phyloP scores from a whole-genome alignment of 2,797 vertebrate species.

The Gallirallus australis region DNA sequence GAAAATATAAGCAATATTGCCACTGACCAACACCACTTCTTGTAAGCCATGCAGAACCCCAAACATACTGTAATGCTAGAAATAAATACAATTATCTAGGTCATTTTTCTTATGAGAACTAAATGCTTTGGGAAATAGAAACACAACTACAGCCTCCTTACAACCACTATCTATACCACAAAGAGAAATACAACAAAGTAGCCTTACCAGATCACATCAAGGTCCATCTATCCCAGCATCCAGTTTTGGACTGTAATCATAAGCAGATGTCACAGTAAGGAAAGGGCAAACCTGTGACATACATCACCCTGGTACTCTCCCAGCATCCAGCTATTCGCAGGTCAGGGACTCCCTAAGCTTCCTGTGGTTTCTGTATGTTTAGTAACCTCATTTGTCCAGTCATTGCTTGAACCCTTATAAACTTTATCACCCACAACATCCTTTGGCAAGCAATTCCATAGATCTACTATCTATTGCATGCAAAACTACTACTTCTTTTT shows the following conservation, averaged over 20 bases:
- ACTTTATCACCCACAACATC: neutral
- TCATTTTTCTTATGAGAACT: neutral
- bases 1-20: neutral
- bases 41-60: neutral
- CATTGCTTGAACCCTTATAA: neutral
- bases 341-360: neutral
- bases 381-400: conserved; percentile 29
- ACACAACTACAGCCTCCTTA: neutral
- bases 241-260: neutral
- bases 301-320: neutral
- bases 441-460: neutral
- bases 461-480: neutral
- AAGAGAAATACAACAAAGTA: neutral
- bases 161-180: neutral
- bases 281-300: neutral
- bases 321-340: neutral
- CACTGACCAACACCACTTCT: neutral
- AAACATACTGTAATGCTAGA: neutral
- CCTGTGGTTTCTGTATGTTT: neutral
- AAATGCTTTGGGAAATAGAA: neutral
- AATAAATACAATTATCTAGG: neutral
- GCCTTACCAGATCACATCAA: neutral
- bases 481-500: neutral
- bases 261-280: neutral
- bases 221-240: neutral